phyloP scores from a whole-genome alignment of 2,888 invertebrate genomes.

The Tineola bisselliella region DNA sequence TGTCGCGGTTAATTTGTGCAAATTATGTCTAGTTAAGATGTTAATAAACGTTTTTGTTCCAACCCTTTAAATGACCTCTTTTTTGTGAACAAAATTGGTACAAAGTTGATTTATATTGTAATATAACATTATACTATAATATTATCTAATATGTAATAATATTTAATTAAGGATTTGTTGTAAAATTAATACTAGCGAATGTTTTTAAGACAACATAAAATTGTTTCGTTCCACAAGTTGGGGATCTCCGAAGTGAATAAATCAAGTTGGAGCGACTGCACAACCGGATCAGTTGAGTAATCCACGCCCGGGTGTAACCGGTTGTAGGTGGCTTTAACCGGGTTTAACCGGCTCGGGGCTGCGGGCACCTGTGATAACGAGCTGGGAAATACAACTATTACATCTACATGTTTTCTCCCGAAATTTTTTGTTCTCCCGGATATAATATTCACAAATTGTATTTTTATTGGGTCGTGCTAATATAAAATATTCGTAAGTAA shows the following conservation, averaged over 20 bases:
- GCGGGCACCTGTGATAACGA: constrained; percentile 61
- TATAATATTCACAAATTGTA: no score
- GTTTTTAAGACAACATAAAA: neutral
- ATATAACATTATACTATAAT: neutral
- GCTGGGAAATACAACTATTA: constrained; percentile 19
- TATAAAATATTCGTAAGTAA: no score
- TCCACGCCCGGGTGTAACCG: constrained; percentile 48
- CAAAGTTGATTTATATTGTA: neutral
- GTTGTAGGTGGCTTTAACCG: constrained; percentile 44
- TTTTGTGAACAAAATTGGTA: neutral
- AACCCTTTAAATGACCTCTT: neutral
- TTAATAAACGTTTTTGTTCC: constrained; percentile 10
- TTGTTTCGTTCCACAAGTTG: constrained; percentile 6
- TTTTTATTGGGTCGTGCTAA: no score
- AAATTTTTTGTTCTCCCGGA: neutral
- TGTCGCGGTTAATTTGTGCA: constrained; percentile 7
- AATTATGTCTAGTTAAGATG: constrained; percentile 9
- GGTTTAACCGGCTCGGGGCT: constrained; percentile 33
- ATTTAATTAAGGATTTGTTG: no score
- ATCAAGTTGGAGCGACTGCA: constrained; percentile 53
- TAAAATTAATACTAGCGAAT: neutral
- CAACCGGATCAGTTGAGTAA: constrained; percentile 56
- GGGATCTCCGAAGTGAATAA: constrained; percentile 39
- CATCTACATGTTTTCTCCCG: neutral
- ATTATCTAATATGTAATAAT: no score